Base-by-base conservation (phyloP, 2,888 invertebrate species). In the Tetheella fluctuosa region DNA sequence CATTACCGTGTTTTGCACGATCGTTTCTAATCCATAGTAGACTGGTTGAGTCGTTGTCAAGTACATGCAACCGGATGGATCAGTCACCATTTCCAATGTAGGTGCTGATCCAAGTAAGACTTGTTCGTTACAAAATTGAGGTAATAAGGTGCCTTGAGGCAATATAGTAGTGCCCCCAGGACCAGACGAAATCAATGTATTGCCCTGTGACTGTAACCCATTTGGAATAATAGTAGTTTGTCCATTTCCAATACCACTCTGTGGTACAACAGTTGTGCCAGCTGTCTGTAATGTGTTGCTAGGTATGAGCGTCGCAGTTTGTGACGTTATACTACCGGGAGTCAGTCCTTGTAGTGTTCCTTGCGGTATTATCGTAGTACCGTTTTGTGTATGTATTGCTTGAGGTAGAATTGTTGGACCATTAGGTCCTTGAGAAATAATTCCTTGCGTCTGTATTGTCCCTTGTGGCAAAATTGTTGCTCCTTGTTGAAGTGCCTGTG, bases 1-100 rank as follows among this genome's bases (percentile, higher is more conserved):
- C 97, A 97, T 97, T 0, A 97, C 97, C 5, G 97, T 97, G 77
- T 97, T 97, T 84, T 97, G 97, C 2, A 97, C 97, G 59, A 97
- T 97, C 0, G 97, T 97, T 88, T 97, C 97, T 67, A 97, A 91
- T 0, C 97, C 97, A 74, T 97, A 97, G 76, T 96, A 97, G 75
- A 97, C 95, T 5, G 97, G 97, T 73, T 96, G 96, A 17, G 95
- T 95, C 1, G 95, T 93, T 53, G 94, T 91, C 60, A 95, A 81
- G 76, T 95, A 94, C 88, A 95, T 94, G 66, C 94, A 94, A 6
- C 94, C 94, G 54, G 91, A 89, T 37, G 91, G 94, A 80, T 95
- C 94, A 13, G 94, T 94, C 15, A 95, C 95, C 94, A 95, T 95
- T 83, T 95, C 95, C 58, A 95, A 79, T 0, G 95, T 94, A 15